Conservation (phyloP, 2,113 vertebrate genomes). For the Psettodes erumei region DNA sequence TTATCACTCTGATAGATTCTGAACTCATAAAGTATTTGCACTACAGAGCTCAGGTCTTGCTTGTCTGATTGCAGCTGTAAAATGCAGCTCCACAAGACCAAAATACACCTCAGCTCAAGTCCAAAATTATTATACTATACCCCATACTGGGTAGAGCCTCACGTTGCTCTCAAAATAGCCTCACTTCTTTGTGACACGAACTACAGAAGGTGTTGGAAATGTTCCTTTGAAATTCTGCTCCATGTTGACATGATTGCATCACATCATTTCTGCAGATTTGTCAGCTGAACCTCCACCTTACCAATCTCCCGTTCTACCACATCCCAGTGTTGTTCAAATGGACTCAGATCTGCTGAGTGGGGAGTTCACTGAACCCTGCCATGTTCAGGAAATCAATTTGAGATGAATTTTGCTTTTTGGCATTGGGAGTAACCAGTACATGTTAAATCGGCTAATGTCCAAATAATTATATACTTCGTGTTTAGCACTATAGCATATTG, state of each 20-base stretch:
- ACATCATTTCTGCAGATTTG: too few relatives aligned
- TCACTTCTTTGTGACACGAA: background rate
- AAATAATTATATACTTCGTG: too few relatives aligned
- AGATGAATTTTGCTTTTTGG: too few relatives aligned
- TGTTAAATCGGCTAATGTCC: too few relatives aligned
- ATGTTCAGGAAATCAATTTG: background rate
- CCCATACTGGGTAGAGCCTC: background rate
- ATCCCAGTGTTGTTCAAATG: background rate
- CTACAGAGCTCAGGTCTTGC: background rate
- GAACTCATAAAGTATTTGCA: slow-evolving; percentile 9
- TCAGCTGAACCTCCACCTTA: background rate
- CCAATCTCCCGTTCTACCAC: background rate
- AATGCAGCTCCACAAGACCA: background rate
- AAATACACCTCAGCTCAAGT: slow-evolving; percentile 2
- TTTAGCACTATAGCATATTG: too few relatives aligned
- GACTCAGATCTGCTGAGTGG: background rate
- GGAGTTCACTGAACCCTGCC: background rate
- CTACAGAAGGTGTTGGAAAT: background rate
- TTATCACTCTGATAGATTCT: slow-evolving; percentile 7
- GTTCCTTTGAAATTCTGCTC: background rate
- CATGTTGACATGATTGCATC: background rate
- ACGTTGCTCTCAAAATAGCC: background rate
- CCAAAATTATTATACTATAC: too few relatives aligned
- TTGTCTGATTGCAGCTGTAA: slow-evolving; percentile 28
- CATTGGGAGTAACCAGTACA: too few relatives aligned